These are phyloP conservation scores for Drosophila lacicola DNA, from an alignment of 2,888 invertebrate species.

Conservation along the genomic window DNA sequence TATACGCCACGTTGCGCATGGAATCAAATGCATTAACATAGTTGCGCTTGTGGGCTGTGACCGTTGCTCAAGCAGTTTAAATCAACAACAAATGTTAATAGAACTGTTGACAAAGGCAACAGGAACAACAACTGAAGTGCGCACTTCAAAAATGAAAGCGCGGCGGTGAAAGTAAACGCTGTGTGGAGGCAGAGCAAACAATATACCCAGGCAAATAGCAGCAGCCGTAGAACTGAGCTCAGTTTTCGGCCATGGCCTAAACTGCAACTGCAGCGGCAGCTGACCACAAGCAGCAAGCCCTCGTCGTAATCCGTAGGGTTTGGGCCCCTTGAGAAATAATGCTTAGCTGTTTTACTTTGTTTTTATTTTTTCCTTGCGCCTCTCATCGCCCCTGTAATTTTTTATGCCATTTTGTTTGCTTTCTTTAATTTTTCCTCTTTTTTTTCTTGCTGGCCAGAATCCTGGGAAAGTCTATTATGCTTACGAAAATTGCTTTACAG, in stretches of 20 bases:
- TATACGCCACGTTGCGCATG: conserved; percentile 39
- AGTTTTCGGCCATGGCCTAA: conserved; percentile 25
- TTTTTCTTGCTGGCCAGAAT: conserved; percentile 40
- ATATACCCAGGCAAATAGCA: conserved; percentile 31
- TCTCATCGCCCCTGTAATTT: conserved; percentile 40
- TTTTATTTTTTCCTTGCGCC: conserved; percentile 13
- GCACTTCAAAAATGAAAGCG: conserved; percentile 60
- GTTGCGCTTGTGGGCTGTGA: conserved; percentile 9
- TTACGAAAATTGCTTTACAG: conserved; percentile 78
- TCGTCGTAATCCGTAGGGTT: conserved; percentile 50
- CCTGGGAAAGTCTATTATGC: conserved; percentile 71
- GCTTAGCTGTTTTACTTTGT: conserved; percentile 64
- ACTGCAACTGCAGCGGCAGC: conserved; percentile 37
- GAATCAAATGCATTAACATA: conserved; percentile 25
- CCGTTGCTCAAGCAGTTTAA: conserved; percentile 37
- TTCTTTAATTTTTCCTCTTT: conserved; percentile 26
- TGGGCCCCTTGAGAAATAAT: conserved; percentile 71
- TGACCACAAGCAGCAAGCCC: conserved; percentile 59
- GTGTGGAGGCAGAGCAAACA: conserved; percentile 44
- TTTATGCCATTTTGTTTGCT: conserved; percentile 65
- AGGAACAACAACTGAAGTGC: conserved; percentile 44
- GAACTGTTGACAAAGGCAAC: conserved; percentile 66
- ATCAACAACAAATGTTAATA: conserved; percentile 66
- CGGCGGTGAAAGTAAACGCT: conserved; percentile 48
- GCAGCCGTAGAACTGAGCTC: conserved; percentile 33